Evolutionary conservation across 2,113 vertebrate genomes (phyloP).

Genomic region (Spheniscus mendiculus): DNA sequence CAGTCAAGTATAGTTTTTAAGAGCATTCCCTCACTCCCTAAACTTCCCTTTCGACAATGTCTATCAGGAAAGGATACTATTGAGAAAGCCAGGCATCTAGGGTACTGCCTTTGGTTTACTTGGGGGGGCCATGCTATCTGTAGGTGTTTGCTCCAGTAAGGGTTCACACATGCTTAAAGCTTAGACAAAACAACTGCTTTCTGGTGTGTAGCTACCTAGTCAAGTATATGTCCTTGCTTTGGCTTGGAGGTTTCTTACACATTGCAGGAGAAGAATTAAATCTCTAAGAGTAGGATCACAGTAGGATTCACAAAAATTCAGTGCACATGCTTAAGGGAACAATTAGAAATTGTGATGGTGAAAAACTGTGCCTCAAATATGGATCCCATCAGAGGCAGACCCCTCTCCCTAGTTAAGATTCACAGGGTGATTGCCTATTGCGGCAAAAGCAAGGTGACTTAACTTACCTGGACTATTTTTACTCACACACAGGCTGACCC

Average conservation of each 20-base stretch:
- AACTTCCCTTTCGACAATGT: background rate
- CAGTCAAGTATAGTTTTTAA: background rate
- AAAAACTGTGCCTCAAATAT: background rate
- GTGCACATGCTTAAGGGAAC: background rate
- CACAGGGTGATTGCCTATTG: background rate
- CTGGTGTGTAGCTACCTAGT: background rate
- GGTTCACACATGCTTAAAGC: background rate
- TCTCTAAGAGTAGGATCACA: background rate
- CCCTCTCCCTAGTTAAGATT: background rate
- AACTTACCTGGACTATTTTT: conserved; percentile 28
- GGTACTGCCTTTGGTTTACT: background rate
- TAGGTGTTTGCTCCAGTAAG: background rate
- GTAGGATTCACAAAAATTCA: background rate
- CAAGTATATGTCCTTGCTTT: background rate
- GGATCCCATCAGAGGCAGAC: background rate
- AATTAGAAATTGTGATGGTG: background rate
- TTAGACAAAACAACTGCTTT: background rate
- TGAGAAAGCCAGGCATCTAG: background rate
- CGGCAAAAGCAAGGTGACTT: background rate
- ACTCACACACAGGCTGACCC: background rate
- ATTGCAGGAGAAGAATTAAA: background rate
- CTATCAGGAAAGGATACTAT: too few species aligned
- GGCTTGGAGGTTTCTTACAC: background rate
- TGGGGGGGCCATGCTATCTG: too few species aligned
- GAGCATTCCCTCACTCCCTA: background rate